A percentile compares a stretch with the other conserved stretches of the same genome.
These are phyloP conservation scores for Plestiodon gilberti DNA, from an alignment of 2,113 vertebrate species.

Conservation along the genomic window DNA sequence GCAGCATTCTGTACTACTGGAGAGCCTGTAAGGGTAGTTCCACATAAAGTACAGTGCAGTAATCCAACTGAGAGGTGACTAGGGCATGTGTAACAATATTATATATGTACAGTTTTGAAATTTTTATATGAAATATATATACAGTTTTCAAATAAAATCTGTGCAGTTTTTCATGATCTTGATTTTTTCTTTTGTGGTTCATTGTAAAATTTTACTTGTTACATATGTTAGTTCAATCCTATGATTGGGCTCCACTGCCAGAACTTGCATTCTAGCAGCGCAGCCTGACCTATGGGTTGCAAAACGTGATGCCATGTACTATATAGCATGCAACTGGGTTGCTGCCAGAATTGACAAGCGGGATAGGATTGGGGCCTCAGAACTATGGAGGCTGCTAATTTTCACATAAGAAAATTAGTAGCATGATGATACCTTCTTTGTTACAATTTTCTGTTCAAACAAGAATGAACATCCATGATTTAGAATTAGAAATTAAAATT, in stretches of 20 bases:
- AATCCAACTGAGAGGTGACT: too few relatives aligned
- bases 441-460: neutral
- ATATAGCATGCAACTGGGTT: too few relatives aligned
- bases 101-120: neutral
- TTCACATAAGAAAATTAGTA: neutral
- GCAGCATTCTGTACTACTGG: too few relatives aligned
- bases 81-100: neutral
- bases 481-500: slow-evolving; percentile 17
- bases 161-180: neutral
- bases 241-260: too few relatives aligned
- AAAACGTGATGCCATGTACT: too few relatives aligned
- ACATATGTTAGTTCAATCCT: neutral
- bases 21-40: too few relatives aligned
- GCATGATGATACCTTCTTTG: neutral
- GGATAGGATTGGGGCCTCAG: neutral
- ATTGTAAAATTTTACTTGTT: slow-evolving; percentile 16
- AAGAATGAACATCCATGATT: neutral
- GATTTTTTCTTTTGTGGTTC: slow-evolving; percentile 21
- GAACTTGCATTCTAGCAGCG: too few relatives aligned
- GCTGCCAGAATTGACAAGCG: too few relatives aligned
- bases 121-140: neutral
- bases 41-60: too few relatives aligned
- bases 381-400: neutral
- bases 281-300: too few relatives aligned
- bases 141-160: neutral